These are phyloP conservation scores for Epsilonema sp. DNA, from an alignment of 2,888 invertebrate genomes.

Conservation along the genomic window DNA sequence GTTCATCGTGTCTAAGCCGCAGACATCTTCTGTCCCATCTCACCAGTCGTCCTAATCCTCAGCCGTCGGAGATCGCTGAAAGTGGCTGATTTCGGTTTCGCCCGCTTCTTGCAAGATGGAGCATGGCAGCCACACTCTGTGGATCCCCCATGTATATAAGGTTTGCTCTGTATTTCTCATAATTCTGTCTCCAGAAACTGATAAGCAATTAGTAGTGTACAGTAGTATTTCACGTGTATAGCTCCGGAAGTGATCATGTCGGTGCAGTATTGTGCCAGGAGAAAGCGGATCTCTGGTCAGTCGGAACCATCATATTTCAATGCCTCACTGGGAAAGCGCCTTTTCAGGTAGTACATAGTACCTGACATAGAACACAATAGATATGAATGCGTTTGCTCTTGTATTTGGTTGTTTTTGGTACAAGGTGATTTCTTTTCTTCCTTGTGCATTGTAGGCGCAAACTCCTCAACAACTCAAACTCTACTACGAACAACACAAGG, in stretches of 20 bases:
- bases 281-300: no score
- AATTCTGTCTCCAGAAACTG: no score
- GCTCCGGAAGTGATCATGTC: no score
- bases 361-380: not conserved
- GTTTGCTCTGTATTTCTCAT: no score
- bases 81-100: conserved; percentile 98
- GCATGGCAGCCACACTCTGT: conserved; percentile 97
- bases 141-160: conserved; percentile 97
- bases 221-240: no score
- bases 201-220: no score
- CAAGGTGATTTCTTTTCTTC: not conserved
- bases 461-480: no score
- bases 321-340: no score
- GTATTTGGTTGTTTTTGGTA: no score
- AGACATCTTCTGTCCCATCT: conserved; percentile 69
- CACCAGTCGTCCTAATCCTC: conserved; percentile 40
- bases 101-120: conserved; percentile 88
- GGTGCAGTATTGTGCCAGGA: no score
- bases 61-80: conserved; percentile 72
- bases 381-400: not conserved
- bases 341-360: not conserved
- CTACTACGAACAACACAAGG: no score
- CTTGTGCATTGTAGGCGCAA: not conserved
- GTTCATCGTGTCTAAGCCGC: conserved; percentile 97
- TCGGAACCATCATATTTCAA: no score